These are phyloP conservation scores for Vulpes vulpes DNA, from an alignment of 2,113 vertebrate species.

Conservation along the genomic window DNA sequence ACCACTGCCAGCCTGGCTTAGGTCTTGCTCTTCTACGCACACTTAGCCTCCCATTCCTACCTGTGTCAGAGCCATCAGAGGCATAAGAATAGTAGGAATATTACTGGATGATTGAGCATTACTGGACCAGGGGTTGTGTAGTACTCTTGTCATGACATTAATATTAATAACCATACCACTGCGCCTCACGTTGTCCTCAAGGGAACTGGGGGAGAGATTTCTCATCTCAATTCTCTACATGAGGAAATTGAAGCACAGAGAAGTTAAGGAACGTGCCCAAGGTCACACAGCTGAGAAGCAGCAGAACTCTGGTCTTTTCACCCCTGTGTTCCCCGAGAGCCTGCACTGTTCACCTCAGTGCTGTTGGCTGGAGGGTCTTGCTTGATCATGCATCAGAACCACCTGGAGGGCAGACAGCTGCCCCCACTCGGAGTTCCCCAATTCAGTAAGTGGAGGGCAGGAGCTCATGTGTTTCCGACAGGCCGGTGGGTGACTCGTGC, in stretches of 20 bases:
- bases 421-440: background rate
- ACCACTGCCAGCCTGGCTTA: background rate
- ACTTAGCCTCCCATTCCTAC: background rate
- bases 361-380: background rate
- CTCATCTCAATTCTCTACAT: background rate
- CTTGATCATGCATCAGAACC: background rate
- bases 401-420: background rate
- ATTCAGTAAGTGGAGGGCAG: too few relatives aligned
- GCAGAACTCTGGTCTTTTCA: background rate
- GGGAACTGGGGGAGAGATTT: background rate
- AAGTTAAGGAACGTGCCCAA: background rate
- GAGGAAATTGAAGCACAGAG: background rate
- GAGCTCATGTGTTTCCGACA: background rate
- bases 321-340: background rate
- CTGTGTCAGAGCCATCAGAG: background rate
- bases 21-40: background rate
- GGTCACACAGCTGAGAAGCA: background rate
- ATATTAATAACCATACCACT: background rate
- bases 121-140: background rate
- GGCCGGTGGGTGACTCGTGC: background rate
- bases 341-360: background rate
- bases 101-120: background rate
- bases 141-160: background rate
- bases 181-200: background rate
- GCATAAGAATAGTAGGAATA: too few relatives aligned